Evolutionary conservation across 35 echinoderm and acorn worm genomes (phyloP).

Genomic region (Ophioderma brevispina): DNA sequence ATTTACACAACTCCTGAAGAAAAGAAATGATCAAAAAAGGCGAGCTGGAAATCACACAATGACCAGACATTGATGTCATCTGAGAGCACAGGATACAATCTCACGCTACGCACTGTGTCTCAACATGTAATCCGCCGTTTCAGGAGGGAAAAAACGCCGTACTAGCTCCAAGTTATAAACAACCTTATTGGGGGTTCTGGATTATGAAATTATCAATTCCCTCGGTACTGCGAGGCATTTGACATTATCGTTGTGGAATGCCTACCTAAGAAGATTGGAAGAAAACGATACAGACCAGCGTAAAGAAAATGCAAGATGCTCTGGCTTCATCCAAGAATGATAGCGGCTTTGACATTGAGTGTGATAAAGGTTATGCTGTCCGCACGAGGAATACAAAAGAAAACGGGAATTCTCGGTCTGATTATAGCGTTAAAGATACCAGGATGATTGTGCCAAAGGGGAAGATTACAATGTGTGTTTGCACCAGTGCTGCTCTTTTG

Average conservation of each 20-base stretch:
- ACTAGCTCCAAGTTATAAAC: neutral
- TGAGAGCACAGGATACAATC: neutral
- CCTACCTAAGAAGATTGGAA: neutral
- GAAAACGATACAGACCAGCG: neutral
- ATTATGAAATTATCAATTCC: slow-evolving; percentile 8
- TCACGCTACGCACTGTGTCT: neutral
- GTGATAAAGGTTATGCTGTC: no score
- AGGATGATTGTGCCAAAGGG: no score
- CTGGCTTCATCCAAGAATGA: no score
- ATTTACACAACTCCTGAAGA: no score
- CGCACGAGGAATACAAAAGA: no score
- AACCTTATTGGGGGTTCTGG: neutral
- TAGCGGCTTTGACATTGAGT: no score
- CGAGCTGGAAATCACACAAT: neutral
- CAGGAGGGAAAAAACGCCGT: neutral
- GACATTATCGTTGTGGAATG: slow-evolving; percentile 1
- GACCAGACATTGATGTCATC: neutral
- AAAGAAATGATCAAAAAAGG: no score
- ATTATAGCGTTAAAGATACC: neutral
- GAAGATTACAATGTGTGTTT: no score
- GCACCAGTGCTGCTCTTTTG: no score
- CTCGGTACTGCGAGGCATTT: neutral
- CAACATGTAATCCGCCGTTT: neutral
- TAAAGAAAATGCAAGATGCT: no score
- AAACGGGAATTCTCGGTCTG: neutral